phyloP scores from a whole-genome alignment of 1,140 invertebrate genomes.

The Ladona fulva region DNA sequence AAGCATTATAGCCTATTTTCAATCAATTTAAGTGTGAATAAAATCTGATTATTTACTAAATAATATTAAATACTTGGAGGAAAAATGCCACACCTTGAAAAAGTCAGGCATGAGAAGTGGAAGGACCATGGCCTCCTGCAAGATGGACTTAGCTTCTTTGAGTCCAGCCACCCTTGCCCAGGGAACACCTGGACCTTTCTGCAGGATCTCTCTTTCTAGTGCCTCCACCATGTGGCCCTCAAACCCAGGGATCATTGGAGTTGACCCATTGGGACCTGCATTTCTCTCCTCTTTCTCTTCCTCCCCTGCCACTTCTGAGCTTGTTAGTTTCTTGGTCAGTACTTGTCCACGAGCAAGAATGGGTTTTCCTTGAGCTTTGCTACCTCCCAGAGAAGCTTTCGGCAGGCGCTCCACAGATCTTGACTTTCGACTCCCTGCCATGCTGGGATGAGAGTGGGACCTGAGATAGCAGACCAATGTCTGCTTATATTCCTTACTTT shows the following conservation, averaged over 20 bases:
- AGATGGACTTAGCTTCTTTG: conserved; percentile 52
- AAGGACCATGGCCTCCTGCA: conserved; percentile 90
- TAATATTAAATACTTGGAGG: too few relatives aligned
- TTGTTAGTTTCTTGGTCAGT: background rate
- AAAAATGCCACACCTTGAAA: conserved; percentile 73
- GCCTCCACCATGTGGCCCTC: conserved; percentile 72
- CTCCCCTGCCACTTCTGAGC: conserved; percentile 11
- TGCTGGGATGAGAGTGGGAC: conserved; percentile 27
- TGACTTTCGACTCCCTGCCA: conserved; percentile 25
- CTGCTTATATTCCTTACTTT: background rate
- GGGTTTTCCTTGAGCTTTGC: conserved; percentile 11
- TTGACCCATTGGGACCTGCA: conserved; percentile 25
- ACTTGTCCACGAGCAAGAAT: background rate
- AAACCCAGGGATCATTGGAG: conserved; percentile 62
- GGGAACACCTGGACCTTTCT: conserved; percentile 48
- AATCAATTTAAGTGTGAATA: too few relatives aligned
- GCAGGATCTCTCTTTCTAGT: conserved; percentile 54
- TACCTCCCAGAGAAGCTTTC: background rate
- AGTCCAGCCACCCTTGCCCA: conserved; percentile 59
- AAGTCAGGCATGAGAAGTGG: conserved; percentile 98
- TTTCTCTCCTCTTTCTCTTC: background rate
- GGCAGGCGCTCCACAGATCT: conserved; percentile 28
- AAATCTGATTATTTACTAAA: too few relatives aligned
- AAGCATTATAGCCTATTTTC: too few relatives aligned
- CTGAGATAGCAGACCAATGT: conserved; percentile 19